Conservation (phyloP, 2,113 vertebrate species). For the Thunnus maccoyii region DNA sequence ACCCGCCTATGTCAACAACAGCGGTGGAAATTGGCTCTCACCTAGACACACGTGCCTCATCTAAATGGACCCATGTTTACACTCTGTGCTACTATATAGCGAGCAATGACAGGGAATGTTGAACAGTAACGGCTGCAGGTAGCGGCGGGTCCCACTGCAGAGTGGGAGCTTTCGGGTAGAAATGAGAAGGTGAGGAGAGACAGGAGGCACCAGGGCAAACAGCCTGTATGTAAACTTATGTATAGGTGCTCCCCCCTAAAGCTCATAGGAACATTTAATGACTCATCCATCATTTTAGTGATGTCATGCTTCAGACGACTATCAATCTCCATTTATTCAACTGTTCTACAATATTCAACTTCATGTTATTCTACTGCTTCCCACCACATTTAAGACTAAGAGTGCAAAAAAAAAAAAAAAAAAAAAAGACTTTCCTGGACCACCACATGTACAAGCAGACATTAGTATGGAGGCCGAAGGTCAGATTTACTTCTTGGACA, state of each 20-base stretch:
- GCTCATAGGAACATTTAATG: background rate
- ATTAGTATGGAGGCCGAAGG: constrained; percentile 17
- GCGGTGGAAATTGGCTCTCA: constrained; percentile 59
- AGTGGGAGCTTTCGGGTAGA: background rate
- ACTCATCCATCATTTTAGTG: background rate
- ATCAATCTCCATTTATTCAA: background rate
- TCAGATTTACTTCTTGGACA: constrained; percentile 28
- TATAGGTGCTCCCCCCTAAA: background rate
- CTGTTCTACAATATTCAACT: background rate
- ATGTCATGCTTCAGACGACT: constrained; percentile 6
- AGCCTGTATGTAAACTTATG: constrained; percentile 9
- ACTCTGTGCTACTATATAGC: constrained; percentile 28
- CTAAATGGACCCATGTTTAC: constrained; percentile 63
- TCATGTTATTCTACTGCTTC: background rate
- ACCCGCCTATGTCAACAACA: constrained; percentile 68
- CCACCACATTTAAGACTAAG: background rate
- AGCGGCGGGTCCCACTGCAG: background rate
- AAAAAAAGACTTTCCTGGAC: background rate
- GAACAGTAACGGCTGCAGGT: constrained; percentile 51
- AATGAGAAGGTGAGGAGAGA: constrained; percentile 68
- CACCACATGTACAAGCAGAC: background rate
- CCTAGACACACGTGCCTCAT: constrained; percentile 44
- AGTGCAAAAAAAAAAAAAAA: background rate
- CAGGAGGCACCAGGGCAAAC: constrained; percentile 2
- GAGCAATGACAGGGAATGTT: constrained; percentile 40